phyloP scores from a whole-genome alignment of 2,888 invertebrate genomes.

The Bombylius discolor region DNA sequence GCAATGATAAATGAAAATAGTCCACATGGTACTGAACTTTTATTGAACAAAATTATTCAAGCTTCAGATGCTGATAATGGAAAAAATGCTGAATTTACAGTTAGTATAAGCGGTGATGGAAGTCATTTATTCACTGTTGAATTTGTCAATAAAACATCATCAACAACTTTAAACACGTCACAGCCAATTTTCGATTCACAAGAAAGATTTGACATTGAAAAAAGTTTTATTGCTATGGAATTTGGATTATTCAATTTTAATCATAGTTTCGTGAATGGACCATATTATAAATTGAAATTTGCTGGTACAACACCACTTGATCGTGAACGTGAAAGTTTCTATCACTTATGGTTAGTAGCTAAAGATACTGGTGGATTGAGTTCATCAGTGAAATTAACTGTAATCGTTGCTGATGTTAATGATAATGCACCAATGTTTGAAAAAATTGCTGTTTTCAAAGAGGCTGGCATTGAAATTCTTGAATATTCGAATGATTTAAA shows the following conservation, averaged over 20 bases:
- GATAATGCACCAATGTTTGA: conserved; percentile 64
- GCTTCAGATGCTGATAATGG: conserved; percentile 62
- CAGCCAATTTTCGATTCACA: conserved; percentile 27
- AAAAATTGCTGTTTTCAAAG: conserved; percentile 55
- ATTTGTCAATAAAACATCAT: conserved; percentile 45
- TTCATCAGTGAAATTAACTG: conserved; percentile 57
- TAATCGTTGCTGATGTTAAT: conserved; percentile 64
- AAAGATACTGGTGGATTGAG: conserved; percentile 63
- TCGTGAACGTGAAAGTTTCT: conserved; percentile 56
- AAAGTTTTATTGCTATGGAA: conserved; percentile 32
- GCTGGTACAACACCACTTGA: conserved; percentile 44
- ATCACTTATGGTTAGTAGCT: conserved; percentile 58
- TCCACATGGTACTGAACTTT: conserved; percentile 52
- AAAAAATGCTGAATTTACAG: conserved; percentile 52
- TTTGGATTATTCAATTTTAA: conserved; percentile 28
- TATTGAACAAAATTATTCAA: conserved; percentile 51
- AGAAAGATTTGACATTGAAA: conserved; percentile 33
- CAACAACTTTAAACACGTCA: conserved; percentile 14
- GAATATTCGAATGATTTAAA: conserved; percentile 46
- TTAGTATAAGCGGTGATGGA: conserved; percentile 60
- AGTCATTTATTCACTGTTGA: conserved; percentile 50
- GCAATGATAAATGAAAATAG: conserved; percentile 71
- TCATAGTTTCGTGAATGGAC: conserved; percentile 23
- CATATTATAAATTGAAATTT: conserved; percentile 29
- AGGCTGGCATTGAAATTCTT: conserved; percentile 51